Evolutionary conservation across 1,140 invertebrate species (phyloP), one percentile per base, ranked within the genome.

Genomic region (Brachionus rubens): DNA sequence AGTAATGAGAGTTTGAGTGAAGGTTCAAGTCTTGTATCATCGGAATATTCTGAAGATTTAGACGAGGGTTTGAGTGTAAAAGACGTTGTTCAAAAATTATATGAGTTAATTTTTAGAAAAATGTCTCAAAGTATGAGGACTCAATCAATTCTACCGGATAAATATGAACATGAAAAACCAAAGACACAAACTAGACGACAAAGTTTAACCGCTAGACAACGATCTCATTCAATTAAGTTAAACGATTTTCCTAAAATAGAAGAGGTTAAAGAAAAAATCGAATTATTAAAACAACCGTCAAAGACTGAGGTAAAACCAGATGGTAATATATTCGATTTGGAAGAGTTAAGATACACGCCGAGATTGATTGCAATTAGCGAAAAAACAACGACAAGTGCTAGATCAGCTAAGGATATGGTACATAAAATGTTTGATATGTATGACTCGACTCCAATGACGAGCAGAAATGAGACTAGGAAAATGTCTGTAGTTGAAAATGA

Each of bases 321-420:
- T 24, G 6, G 12, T 12, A 72, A 72, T 54, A 72, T 72, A 30
- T 72, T 72, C 46, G 46, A 72, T 33, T 21, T 72, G 14, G 68
- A 72, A 54, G 30, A 40, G 28, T 19, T 72, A 9, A 48, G 68
- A 24, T 41, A 72, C 28, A 72, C 68, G 9, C 68, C 68, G 3
- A 72, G n/a, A 26, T 46, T 72, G n/a, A 72, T 72, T 54, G 68
- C 68, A 7, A n/a, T 72, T 19, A 70, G 36, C 43, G 47, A 70
- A 46, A n/a, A n/a, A n/a, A 50, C 24, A 50, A 70, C 43, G 2
- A 70, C 43, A 14, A 59, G 28, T 3, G 16, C 28, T 19, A 3
- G 54, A 59, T 33, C 28, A 9, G 33, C 54, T 1, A 59, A 59
- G 16, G 54, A 59, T 28, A 59, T 59, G 33, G 54, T 59, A 3